Conservation (phyloP, 2,113 vertebrate species). For the Ctenomys sociabilis region DNA sequence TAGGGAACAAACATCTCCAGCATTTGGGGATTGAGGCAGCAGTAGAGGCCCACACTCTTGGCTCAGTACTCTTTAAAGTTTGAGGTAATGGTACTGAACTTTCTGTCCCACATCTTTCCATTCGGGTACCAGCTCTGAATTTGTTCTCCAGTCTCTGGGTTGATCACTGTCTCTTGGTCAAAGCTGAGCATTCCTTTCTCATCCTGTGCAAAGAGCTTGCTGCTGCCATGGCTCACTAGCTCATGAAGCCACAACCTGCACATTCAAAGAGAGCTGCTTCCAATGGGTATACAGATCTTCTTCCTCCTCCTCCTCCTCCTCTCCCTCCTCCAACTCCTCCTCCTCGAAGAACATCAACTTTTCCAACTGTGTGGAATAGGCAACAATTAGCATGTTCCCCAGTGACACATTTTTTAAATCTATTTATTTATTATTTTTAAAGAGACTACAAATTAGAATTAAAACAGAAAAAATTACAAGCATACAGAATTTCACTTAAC, state of each 20-base stretch:
- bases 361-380: conserved; percentile 90
- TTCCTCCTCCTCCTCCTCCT: no score
- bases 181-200: conserved; percentile 91
- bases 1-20: conserved; percentile 91
- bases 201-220: conserved; percentile 95
- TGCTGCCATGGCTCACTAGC: conserved; percentile 93
- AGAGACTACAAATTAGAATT: no score
- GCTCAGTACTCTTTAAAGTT: conserved; percentile 95
- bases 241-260: conserved; percentile 95
- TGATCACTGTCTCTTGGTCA: conserved; percentile 88
- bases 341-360: conserved; percentile 94
- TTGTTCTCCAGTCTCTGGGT: conserved; percentile 93
- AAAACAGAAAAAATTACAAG: no score
- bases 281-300: conserved; percentile 93
- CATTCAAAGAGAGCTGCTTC: conserved; percentile 94
- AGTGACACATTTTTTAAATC: conserved; percentile 95
- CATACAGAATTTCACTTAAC: no score
- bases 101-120: conserved; percentile 95
- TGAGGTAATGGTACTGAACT: conserved; percentile 93
- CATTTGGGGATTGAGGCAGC: conserved; percentile 91
- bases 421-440: no score
- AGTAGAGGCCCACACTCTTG: conserved; percentile 93
- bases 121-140: conserved; percentile 93
- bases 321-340: conserved; percentile 77
- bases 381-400: conserved; percentile 93